These are phyloP conservation scores for Oryctes rhinoceros DNA, from an alignment of 1,140 invertebrate genomes.

Conservation along the genomic window DNA sequence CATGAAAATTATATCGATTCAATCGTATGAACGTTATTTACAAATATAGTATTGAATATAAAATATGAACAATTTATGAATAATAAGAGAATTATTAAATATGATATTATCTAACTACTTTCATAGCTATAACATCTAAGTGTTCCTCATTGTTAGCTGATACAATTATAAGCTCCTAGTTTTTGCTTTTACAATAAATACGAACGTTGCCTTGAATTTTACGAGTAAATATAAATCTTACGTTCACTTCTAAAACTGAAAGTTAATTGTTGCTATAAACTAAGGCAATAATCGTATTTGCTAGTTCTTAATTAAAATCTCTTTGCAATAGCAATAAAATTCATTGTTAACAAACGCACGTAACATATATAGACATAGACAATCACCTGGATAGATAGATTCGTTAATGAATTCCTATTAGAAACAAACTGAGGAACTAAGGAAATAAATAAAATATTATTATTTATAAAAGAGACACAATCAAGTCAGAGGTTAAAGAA, in stretches of 20 bases:
- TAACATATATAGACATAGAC: not conserved
- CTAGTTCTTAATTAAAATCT: conserved; percentile 11
- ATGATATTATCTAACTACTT: too few relatives aligned
- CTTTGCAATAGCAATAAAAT: not conserved
- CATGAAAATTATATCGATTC: too few relatives aligned
- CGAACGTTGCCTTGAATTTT: conserved; percentile 13
- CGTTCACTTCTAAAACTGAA: conserved; percentile 22
- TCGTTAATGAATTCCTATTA: conserved; percentile 4
- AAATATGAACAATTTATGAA: too few relatives aligned
- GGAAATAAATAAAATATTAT: not conserved
- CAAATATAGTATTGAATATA: too few relatives aligned
- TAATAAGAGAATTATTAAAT: too few relatives aligned
- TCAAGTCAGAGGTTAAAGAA: conserved; percentile 19
- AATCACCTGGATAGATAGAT: not conserved
- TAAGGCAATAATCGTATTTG: conserved; percentile 20
- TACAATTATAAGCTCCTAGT: not conserved
- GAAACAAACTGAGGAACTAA: not conserved
- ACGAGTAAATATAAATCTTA: conserved; percentile 3
- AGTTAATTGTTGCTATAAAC: conserved; percentile 23
- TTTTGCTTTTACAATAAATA: not conserved
- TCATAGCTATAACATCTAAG: too few relatives aligned
- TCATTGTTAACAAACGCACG: not conserved
- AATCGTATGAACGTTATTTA: too few relatives aligned
- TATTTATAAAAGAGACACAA: not conserved
- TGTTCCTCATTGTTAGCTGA: too few relatives aligned